Evolutionary conservation across 2,113 vertebrate genomes (phyloP).

Genomic region (Glaucidium brasilianum): DNA sequence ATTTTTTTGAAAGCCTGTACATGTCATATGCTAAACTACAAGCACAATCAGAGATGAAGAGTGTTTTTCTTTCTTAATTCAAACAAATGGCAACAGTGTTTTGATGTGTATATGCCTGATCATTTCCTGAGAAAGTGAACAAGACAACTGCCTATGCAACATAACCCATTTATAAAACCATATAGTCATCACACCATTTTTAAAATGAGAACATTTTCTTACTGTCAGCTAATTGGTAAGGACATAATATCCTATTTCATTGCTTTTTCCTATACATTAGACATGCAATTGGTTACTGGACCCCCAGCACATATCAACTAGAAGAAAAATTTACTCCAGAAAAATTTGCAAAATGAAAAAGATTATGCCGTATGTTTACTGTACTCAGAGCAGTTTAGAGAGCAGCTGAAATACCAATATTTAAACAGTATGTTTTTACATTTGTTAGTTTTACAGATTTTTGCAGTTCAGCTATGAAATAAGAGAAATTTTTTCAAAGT

Average conservation of each 20-base stretch:
- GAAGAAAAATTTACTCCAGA: background rate
- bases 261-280: background rate
- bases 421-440: background rate
- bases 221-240: background rate
- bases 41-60: background rate
- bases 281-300: background rate
- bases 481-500: background rate
- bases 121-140: background rate
- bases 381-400: background rate
- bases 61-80: background rate
- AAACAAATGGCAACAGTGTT: background rate
- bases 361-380: background rate
- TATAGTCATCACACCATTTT: background rate
- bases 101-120: background rate
- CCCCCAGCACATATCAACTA: background rate
- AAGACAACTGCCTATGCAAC: background rate
- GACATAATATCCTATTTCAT: background rate
- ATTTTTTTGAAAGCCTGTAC: background rate
- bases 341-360: background rate
- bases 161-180: background rate
- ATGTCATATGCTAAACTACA: background rate
- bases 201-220: background rate
- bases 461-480: background rate
- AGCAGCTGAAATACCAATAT: background rate
- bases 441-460: background rate